Base-by-base conservation (phyloP, 2,888 invertebrate species). In the Torymus tubicola region DNA sequence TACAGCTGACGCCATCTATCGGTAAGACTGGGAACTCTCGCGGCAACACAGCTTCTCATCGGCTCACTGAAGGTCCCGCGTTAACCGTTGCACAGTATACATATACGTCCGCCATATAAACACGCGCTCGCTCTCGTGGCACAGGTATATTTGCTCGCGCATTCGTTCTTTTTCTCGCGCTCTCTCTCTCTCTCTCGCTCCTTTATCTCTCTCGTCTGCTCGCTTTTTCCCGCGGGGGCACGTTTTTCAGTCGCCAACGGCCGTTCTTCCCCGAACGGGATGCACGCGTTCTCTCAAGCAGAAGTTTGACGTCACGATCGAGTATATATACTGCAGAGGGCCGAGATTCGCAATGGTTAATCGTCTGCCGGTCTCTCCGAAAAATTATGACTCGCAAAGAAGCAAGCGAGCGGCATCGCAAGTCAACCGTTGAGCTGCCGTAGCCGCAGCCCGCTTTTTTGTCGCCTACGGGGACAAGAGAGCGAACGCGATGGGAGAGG, bases 1-100 rank as follows among this genome's bases (percentile, higher is more conserved):
- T n/a, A 80, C 76, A 0, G n/a, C 18, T 12, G 50, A n/a, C 76
- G 77, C 74, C 75, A 78, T 79, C 78, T 77, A 4, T 53, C 71
- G 67, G 70, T 5, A 31, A 1, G 18, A n/a, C 61, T 31, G 2
- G 24, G 12, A 77, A 77, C 18, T 50, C 12, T 3, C n/a, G 8
- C 10, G 12, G 18, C 21, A n/a, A 52, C 16, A 0, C 67, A 31
- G 5, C 42, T 42, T 42, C 60, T 67, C 24, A 5, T 18, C 5
- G 14, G 63, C n/a, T 55, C n/a, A n/a, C 42, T 55, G 67, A 50
- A 61, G 61, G 55, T 61, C 72, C 60, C 71, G 53, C 24, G 72
- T 42, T 71, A 63, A 76, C 69, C 76, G 69, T 16, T 75, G 58
- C 65, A 24, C 65, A 60, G 50, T 58, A 77, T 55, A 68, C 10